Conservation (phyloP, 2,113 vertebrate species). For the Genyomyrus donnyi region DNA sequence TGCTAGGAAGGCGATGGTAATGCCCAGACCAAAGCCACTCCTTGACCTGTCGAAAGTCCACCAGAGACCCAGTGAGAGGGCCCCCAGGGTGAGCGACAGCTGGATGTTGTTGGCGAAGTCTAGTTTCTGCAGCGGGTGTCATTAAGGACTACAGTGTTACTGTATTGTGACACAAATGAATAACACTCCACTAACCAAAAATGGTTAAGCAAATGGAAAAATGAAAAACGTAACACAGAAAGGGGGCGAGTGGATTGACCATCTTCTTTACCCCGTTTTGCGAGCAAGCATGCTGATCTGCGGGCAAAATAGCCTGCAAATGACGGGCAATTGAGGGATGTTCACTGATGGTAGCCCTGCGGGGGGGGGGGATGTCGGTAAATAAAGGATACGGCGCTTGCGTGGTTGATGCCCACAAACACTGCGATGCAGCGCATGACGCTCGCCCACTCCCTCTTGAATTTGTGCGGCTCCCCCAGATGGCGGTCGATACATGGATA, state of each 20-base stretch:
- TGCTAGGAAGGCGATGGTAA: slow-evolving; percentile 82
- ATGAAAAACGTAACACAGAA: background rate
- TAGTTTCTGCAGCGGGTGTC: slow-evolving; percentile 70
- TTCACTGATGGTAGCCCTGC: background rate
- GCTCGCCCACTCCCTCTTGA: slow-evolving; percentile 96
- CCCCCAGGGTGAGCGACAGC: slow-evolving; percentile 85
- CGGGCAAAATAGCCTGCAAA: background rate
- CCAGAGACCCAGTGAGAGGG: slow-evolving; percentile 88
- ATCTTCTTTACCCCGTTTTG: background rate
- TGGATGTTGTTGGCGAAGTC: slow-evolving; percentile 96
- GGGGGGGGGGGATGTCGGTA: background rate
- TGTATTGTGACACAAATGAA: background rate
- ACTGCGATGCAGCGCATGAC: slow-evolving; percentile 96
- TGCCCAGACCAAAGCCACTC: slow-evolving; percentile 83
- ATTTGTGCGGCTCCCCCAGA: slow-evolving; percentile 89
- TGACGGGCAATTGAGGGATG: background rate
- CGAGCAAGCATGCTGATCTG: background rate
- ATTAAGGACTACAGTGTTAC: slow-evolving; percentile 61
- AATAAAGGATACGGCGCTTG: slow-evolving; percentile 90
- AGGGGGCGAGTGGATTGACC: background rate
- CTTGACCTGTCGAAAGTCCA: slow-evolving; percentile 94
- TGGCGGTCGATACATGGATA: slow-evolving; percentile 91
- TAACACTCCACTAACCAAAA: background rate
- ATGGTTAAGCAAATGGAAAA: background rate
- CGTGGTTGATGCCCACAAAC: slow-evolving; percentile 98